Percentiles rank a stretch among this genome's conserved stretches.
These are phyloP conservation scores for Oreocharis arfaki DNA, from an alignment of 2,113 vertebrate genomes.

Conservation along the genomic window DNA sequence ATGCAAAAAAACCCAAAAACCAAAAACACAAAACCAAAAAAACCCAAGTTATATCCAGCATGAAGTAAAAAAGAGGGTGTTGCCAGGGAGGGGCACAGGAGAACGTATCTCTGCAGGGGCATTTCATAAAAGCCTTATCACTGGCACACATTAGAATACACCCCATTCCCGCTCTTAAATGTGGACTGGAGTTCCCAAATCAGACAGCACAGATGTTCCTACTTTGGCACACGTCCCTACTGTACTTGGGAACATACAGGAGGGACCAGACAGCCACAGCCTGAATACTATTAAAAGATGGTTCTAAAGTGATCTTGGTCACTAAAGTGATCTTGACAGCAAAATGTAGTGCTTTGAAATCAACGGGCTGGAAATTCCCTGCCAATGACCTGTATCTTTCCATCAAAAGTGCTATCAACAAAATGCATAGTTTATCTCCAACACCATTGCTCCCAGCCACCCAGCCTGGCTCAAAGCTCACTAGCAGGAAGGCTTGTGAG, in stretches of 20 bases:
- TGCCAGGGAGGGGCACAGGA: not conserved
- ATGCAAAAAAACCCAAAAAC: not conserved
- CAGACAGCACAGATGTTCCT: not conserved
- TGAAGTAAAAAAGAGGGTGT: not conserved
- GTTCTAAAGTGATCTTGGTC: not conserved
- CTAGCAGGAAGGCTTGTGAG: not conserved
- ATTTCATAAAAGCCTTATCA: not conserved
- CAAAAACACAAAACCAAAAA: not conserved
- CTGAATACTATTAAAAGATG: not conserved
- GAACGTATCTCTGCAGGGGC: not conserved
- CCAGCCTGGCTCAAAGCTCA: not conserved
- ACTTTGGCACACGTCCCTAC: not conserved
- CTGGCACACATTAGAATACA: not conserved
- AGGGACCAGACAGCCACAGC: not conserved
- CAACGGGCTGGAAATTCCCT: not conserved
- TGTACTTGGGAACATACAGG: not conserved
- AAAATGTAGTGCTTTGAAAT: not conserved
- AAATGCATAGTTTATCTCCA: not conserved
- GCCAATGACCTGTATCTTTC: not conserved
- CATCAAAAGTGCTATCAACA: not conserved
- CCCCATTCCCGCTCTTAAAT: not conserved
- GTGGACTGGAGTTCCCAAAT: rapidly evolving
- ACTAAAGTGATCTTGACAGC: not conserved
- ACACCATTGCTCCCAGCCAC: not conserved
- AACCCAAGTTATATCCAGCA: not conserved